Evolutionary conservation across 2,888 invertebrate species (phyloP).

Genomic region (Polyploca ridens): DNA sequence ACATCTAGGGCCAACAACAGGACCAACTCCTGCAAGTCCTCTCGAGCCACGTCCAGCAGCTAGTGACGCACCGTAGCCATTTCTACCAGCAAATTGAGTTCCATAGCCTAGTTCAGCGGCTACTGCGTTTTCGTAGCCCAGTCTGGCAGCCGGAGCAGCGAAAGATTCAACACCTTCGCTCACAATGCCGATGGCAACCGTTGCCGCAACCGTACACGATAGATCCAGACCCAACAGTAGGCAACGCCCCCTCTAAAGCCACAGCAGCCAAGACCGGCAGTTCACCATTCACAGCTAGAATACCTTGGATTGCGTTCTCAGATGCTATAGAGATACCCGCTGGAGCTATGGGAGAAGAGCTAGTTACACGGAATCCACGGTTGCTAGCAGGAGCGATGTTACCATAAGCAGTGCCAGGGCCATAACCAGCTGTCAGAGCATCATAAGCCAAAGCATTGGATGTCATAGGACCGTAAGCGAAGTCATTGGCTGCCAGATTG

Average conservation of each 20-base stretch:
- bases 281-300: constrained; percentile 49
- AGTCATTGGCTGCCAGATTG: not conserved
- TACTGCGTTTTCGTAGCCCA: not conserved
- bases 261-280: constrained; percentile 60
- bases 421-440: constrained; percentile 12
- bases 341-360: constrained; percentile 32
- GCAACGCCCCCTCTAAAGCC: constrained; percentile 50
- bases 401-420: constrained; percentile 13
- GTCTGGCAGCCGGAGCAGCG: constrained; percentile 17
- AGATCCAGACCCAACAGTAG: constrained; percentile 50
- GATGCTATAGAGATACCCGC: constrained; percentile 34
- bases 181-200: constrained; percentile 40
- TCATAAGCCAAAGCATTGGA: not conserved
- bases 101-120: constrained; percentile 19
- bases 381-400: constrained; percentile 11
- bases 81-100: not conserved
- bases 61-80: not conserved
- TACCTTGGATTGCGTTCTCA: constrained; percentile 52
- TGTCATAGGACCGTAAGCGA: not conserved
- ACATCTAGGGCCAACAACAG: constrained; percentile 50
- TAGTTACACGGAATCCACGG: constrained; percentile 15
- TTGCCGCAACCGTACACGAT: constrained; percentile 57
- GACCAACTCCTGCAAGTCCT: constrained; percentile 45
- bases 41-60: constrained; percentile 27
- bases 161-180: constrained; percentile 32